These are phyloP conservation scores for Pseudobourletiella spinata DNA, from an alignment of 1,140 invertebrate genomes.

Conservation along the genomic window DNA sequence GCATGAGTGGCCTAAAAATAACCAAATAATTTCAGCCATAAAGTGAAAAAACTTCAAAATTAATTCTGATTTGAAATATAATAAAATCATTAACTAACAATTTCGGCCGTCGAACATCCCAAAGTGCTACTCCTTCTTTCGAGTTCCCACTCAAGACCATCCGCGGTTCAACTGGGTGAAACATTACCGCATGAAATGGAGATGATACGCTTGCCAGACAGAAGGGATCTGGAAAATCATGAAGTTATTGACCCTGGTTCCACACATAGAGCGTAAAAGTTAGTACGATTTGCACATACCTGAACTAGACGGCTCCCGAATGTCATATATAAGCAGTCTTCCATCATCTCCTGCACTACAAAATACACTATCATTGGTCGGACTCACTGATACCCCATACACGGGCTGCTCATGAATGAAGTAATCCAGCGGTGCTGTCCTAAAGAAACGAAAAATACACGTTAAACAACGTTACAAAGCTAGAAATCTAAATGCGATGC, in stretches of 20 bases:
- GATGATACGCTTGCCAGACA: slow-evolving; percentile 56
- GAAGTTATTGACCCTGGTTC: slow-evolving; percentile 3
- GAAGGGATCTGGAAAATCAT: slow-evolving; percentile 49
- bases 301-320: slow-evolving; percentile 52
- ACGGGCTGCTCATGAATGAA: slow-evolving; percentile 75
- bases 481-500: slow-evolving; percentile 13
- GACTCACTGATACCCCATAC: slow-evolving; percentile 77
- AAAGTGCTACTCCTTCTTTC: slow-evolving; percentile 75
- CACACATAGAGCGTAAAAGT: not conserved
- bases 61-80: not conserved
- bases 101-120: slow-evolving; percentile 75
- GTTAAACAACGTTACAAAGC: not conserved
- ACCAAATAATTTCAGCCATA: too few species aligned
- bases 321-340: slow-evolving; percentile 73
- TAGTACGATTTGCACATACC: slow-evolving; percentile 40
- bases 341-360: slow-evolving; percentile 87
- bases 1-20: slow-evolving; percentile 42
- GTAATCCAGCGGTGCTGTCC: slow-evolving; percentile 59
- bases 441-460: too few species aligned
- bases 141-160: slow-evolving; percentile 80
- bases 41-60: not conserved
- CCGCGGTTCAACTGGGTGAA: slow-evolving; percentile 71
- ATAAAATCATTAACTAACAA: slow-evolving; percentile 59
- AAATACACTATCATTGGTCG: slow-evolving; percentile 69
- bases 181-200: slow-evolving; percentile 83